Evolutionary conservation across 2,888 invertebrate genomes (phyloP).

Genomic region (Sminthurides aquaticus): DNA sequence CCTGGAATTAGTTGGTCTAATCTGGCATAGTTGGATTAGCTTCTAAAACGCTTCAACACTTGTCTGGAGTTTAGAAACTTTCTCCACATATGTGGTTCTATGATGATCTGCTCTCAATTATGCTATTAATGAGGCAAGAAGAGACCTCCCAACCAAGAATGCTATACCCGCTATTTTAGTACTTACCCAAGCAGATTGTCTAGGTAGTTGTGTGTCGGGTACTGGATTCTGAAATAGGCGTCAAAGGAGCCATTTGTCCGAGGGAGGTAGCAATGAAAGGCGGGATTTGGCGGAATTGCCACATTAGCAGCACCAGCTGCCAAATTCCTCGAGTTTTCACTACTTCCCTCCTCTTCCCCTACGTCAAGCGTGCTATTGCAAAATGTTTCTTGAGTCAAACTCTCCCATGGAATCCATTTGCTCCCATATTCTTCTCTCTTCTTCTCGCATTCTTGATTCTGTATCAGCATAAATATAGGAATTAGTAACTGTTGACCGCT

Average conservation of each 20-base stretch:
- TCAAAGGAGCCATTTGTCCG: neutral
- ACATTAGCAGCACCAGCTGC: neutral
- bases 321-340: neutral
- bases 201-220: neutral
- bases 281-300: neutral
- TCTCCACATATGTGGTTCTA: neutral
- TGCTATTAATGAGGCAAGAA: no score
- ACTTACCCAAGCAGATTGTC: neutral
- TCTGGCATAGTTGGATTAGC: no score
- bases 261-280: slow-evolving; percentile 7
- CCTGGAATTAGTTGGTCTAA: no score
- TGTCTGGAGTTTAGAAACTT: no score
- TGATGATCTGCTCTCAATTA: neutral
- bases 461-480: neutral
- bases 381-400: neutral
- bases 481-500: neutral
- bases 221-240: slow-evolving; percentile 5
- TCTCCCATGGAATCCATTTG: neutral
- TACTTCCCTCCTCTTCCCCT: no score
- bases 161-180: no score
- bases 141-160: neutral
- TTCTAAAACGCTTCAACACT: no score
- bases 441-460: neutral
- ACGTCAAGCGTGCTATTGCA: no score
- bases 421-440: neutral